These are phyloP conservation scores for Panthera uncia DNA, from an alignment of 2,113 vertebrate species.

Conservation along the genomic window DNA sequence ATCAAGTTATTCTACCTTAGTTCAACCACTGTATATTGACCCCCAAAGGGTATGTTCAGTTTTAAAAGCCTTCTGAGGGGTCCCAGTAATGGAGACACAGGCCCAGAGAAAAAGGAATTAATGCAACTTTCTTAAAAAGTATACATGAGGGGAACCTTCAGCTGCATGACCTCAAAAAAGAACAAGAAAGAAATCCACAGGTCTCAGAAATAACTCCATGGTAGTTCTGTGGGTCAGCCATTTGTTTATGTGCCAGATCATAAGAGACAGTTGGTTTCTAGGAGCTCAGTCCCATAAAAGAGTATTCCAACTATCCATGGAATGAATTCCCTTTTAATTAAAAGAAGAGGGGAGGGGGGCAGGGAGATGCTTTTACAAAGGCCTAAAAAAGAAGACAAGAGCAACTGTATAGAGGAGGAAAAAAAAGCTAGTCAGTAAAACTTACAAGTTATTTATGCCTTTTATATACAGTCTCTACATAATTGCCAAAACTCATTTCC, in stretches of 20 bases:
- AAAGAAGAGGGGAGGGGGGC: not conserved
- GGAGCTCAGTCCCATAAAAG: not conserved
- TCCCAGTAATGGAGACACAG: not conserved
- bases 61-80: constrained; percentile 34
- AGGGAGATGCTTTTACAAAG: constrained; percentile 53
- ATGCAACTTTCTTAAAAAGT: constrained; percentile 42
- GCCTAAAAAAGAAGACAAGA: constrained; percentile 46
- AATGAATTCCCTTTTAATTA: constrained; percentile 64
- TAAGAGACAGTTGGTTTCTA: constrained; percentile 52
- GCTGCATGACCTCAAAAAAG: not conserved
- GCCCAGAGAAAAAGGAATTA: not conserved
- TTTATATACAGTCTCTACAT: not conserved
- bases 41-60: constrained; percentile 53
- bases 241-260: constrained; percentile 51
- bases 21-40: constrained; percentile 57
- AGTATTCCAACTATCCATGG: constrained; percentile 51
- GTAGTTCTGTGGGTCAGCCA: not conserved
- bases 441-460: constrained; percentile 45
- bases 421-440: constrained; percentile 43
- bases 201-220: constrained; percentile 51
- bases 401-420: constrained; percentile 48
- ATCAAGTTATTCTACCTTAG: constrained; percentile 62
- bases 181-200: constrained; percentile 28
- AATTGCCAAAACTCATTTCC: constrained; percentile 6
- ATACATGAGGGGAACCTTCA: not conserved